Conservation (phyloP, 2,797 vertebrate species). For the Alca torda region DNA sequence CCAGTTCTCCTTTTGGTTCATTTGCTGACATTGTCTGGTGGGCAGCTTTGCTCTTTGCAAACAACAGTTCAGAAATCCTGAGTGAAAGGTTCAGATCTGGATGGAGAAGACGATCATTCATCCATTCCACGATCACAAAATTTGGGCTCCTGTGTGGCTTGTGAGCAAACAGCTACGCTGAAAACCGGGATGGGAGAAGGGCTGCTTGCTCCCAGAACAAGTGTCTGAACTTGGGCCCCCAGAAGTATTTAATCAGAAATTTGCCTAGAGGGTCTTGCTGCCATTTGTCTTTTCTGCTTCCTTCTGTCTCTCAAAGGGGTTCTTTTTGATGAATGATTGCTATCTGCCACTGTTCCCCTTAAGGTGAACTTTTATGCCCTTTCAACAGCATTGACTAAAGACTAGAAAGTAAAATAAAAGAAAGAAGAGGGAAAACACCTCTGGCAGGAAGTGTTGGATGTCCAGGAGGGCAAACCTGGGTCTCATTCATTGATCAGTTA, state of each 20-base stretch:
- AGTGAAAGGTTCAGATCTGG: constrained; percentile 45
- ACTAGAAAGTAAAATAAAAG: not conserved
- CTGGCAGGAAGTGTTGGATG: not conserved
- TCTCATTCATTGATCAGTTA: not conserved
- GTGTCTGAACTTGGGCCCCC: not conserved
- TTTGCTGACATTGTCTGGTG: constrained; percentile 49
- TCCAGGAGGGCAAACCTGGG: not conserved
- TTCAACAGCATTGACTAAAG: not conserved
- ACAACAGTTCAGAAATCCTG: constrained; percentile 14
- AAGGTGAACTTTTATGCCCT: not conserved
- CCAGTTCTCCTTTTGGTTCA: constrained; percentile 57
- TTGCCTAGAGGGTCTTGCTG: not conserved
- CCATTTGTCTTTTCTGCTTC: not conserved
- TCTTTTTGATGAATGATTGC: not conserved
- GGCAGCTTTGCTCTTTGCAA: constrained; percentile 55
- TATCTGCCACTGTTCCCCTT: not conserved
- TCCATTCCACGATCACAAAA: accelerated
- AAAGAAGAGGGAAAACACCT: not conserved
- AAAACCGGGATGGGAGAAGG: not conserved
- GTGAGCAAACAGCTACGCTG: not conserved
- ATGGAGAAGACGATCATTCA: not conserved
- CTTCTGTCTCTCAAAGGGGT: not conserved
- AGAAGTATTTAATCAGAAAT: constrained; percentile 9
- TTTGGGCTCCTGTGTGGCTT: not conserved
- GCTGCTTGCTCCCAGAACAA: not conserved